phyloP scores from a whole-genome alignment of 2,888 invertebrate genomes.

The Lycia hirtaria region DNA sequence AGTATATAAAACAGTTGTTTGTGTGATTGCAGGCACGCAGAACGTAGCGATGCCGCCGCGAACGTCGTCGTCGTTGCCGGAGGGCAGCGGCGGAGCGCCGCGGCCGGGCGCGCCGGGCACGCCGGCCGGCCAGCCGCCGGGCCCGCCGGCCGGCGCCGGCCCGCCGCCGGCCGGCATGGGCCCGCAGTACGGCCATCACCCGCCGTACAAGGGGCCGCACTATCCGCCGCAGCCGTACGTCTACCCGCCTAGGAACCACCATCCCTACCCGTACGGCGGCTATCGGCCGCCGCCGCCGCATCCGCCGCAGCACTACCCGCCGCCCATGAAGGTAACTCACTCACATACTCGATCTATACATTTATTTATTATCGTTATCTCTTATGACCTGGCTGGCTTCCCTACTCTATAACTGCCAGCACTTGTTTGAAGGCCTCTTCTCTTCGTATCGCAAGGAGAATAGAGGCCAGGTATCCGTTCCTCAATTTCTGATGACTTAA shows the following conservation, averaged over 20 bases:
- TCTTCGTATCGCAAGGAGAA: too few relatives aligned
- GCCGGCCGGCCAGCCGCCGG: constrained; percentile 61
- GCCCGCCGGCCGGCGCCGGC: constrained; percentile 58
- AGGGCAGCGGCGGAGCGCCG: constrained; percentile 79
- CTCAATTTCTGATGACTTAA: too few relatives aligned
- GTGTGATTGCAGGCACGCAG: constrained; percentile 89
- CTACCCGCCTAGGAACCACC: constrained; percentile 78
- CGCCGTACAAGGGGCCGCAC: constrained; percentile 74
- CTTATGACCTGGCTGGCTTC: too few relatives aligned
- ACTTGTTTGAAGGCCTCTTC: too few relatives aligned
- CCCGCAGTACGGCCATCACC: constrained; percentile 75
- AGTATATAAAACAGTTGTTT: background rate
- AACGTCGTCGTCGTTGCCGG: constrained; percentile 92
- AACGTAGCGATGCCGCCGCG: constrained; percentile 98
- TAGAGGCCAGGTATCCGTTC: too few relatives aligned
- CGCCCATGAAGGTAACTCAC: constrained; percentile 64
- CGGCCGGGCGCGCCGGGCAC: constrained; percentile 59
- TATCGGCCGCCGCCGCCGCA: constrained; percentile 76
- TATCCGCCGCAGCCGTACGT: constrained; percentile 81
- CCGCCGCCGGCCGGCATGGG: constrained; percentile 75
- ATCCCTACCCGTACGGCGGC: constrained; percentile 79
- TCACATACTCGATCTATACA: background rate
- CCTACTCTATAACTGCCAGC: too few relatives aligned
- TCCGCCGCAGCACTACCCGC: constrained; percentile 76
- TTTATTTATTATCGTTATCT: too few relatives aligned